phyloP scores from a whole-genome alignment of 1,140 invertebrate genomes.

The Cataglyphis hispanica region DNA sequence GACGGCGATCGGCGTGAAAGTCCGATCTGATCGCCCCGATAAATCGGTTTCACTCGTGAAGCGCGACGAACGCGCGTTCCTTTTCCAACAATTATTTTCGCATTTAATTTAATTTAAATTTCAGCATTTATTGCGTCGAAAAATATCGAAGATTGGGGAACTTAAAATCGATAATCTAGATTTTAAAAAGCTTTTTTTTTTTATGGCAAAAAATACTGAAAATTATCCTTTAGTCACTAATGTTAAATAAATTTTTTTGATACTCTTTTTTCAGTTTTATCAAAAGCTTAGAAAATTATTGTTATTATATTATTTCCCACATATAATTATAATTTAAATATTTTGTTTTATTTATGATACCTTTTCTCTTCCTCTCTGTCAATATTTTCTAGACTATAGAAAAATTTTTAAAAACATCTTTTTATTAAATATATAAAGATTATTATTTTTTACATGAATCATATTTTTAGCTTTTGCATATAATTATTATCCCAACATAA shows the following conservation, averaged over 20 bases:
- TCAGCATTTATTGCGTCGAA: neutral
- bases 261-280: too few species aligned
- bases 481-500: neutral
- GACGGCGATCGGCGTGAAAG: constrained; percentile 40
- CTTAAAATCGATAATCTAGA: neutral
- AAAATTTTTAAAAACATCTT: neutral
- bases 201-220: neutral
- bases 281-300: too few species aligned
- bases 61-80: neutral
- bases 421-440: neutral
- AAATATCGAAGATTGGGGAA: neutral
- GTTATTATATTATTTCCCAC: neutral
- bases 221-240: too few species aligned
- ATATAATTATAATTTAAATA: neutral
- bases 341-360: neutral
- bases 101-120: too few species aligned
- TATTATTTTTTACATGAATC: too few species aligned
- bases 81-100: constrained; percentile 44
- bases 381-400: neutral
- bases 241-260: too few species aligned
- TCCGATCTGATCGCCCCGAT: constrained; percentile 39
- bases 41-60: constrained; percentile 51
- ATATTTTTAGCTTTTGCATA: neutral
- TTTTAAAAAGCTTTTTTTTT: neutral
- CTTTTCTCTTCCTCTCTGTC: neutral